Evolutionary conservation across 2,797 vertebrate species (phyloP).

Genomic region (Neosilurus hyrtlii): DNA sequence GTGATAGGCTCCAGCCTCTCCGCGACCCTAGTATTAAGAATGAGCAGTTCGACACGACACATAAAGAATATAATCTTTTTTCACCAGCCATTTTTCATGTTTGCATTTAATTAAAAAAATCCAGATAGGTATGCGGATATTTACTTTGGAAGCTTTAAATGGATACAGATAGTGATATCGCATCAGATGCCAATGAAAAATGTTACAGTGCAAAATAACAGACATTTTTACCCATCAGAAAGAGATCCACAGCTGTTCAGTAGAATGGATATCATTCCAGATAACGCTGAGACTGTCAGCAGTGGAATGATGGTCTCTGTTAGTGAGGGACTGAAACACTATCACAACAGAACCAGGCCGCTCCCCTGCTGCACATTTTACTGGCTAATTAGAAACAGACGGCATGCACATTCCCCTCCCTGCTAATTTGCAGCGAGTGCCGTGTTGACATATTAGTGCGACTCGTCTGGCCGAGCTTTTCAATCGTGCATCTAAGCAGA

Average conservation of each 20-base stretch:
- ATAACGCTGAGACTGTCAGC: background rate
- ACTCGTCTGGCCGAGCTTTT: constrained; percentile 60
- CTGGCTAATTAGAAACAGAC: constrained; percentile 75
- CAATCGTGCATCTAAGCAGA: constrained; percentile 21
- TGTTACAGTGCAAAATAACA: background rate
- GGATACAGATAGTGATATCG: background rate
- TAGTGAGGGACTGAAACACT: constrained; percentile 7
- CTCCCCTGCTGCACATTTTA: constrained; percentile 70
- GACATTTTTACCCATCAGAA: background rate
- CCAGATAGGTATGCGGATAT: background rate
- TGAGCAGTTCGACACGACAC: no score
- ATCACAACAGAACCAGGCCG: constrained; percentile 59
- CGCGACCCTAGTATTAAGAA: no score
- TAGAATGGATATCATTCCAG: constrained; percentile 11
- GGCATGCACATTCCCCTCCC: constrained; percentile 64
- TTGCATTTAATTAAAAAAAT: background rate
- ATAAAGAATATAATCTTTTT: no score
- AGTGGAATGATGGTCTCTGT: constrained; percentile 3
- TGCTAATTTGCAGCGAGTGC: constrained; percentile 49
- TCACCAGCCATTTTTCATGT: no score
- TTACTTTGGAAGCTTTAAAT: no score
- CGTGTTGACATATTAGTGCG: constrained; percentile 60
- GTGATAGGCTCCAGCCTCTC: no score
- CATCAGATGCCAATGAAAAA: background rate
- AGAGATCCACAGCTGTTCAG: constrained; percentile 9